Evolutionary conservation across 2,113 vertebrate genomes (phyloP), one percentile per base, ranked within the genome.

Genomic region (Mus musculus): DNA sequence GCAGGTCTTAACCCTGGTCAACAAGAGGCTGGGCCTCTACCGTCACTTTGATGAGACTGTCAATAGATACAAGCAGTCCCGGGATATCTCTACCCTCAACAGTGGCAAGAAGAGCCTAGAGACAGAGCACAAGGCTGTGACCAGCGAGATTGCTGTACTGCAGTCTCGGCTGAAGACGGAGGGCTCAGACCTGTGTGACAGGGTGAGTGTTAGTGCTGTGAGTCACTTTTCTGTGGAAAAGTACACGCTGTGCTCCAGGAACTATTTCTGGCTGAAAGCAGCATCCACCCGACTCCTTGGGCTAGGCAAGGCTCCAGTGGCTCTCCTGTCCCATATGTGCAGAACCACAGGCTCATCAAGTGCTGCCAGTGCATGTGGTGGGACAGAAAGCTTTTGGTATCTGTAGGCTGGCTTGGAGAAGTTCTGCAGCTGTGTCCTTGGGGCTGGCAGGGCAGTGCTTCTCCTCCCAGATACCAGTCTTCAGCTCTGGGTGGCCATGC

Each of bases 21-120:
- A 99, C 98, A 99, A 99, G 98, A 99, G 99, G 1, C 98, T 99
- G 26, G 99, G 99, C 72, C 99, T 99, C 94, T 99, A 99, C 98
- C 99, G 99, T 7, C 99, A 99, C 98, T 99, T 99, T 87, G 99
- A 99, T 0, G 99, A 99, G 98, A 99, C 99, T 3, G 99, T 99
- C 93, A 99, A 99, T 97, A 99, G 99, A 96, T 99, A 99, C 96
- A 99, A 99, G 98, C 99, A 99, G 98, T 99, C 99, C 3, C 99
- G 99, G 0, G 99, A 99, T 93, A 98, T 99, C 2, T 99, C 99
- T 49, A 98, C 99, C 0, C 98, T 99, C 10, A 99, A 99, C 95
- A 99, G 99, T 0, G 99, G 99, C 78, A 99, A 99, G 63, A 99
- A 99, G 98, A 98, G 99, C 61, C 98, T 99, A 95, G 99, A 99